Percentiles rank a stretch among this genome's conserved stretches.
Evolutionary conservation across 2,113 vertebrate genomes (phyloP).

Genomic region (Numida meleagris): DNA sequence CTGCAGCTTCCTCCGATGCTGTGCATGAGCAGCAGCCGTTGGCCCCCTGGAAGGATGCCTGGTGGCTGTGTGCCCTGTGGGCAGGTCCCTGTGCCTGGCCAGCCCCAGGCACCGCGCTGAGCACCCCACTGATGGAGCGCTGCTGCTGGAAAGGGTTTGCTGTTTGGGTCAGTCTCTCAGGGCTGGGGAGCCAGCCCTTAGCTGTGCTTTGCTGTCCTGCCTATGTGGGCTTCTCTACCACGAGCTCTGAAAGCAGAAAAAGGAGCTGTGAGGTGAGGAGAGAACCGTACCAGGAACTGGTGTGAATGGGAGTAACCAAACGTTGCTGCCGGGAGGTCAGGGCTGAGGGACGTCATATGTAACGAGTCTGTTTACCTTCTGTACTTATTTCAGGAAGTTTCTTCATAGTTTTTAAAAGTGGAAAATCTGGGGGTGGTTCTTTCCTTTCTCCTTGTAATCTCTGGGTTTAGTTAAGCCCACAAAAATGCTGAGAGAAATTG

Average conservation of each 20-base stretch:
- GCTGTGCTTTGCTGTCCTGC: not conserved
- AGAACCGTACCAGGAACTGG: not conserved
- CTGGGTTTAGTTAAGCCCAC: constrained; percentile 62
- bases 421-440: constrained; percentile 71
- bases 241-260: not conserved
- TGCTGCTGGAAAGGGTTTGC: not conserved
- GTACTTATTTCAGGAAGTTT: constrained; percentile 12
- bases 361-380: constrained; percentile 34
- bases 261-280: constrained; percentile 4
- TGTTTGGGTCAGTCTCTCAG: not conserved
- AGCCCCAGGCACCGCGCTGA: not conserved
- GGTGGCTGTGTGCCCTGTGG: not conserved
- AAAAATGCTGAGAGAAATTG: constrained; percentile 66
- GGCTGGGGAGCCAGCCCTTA: not conserved
- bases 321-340: constrained; percentile 10
- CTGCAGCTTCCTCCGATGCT: not conserved
- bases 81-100: not conserved
- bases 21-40: not conserved
- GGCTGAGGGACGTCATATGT: not conserved
- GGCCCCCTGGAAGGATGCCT: not conserved
- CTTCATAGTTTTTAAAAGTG: not conserved
- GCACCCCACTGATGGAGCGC: not conserved
- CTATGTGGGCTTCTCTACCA: not conserved
- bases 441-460: constrained; percentile 63
- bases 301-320: not conserved